These are phyloP conservation scores for Acipenser transmontanus DNA, from an alignment of 2,797 vertebrate species.

Conservation along the genomic window DNA sequence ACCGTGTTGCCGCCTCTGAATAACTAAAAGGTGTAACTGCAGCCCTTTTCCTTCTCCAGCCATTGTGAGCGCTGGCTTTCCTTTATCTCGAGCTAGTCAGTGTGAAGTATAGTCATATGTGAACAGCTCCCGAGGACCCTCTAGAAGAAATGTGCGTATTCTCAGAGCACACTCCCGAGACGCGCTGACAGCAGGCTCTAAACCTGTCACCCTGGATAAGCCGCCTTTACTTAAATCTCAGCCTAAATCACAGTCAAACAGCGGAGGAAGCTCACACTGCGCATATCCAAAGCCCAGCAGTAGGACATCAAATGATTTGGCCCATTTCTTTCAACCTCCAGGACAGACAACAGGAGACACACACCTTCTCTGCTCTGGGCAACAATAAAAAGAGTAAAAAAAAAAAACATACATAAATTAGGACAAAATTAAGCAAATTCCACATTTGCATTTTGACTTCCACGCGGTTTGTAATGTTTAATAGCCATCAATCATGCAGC, in stretches of 20 bases:
- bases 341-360: no score
- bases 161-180: constrained; percentile 22
- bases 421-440: no score
- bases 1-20: not conserved
- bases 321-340: not conserved
- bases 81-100: not conserved
- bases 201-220: constrained; percentile 71
- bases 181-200: constrained; percentile 52
- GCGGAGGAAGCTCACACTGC: not conserved
- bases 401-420: no score
- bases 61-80: not conserved
- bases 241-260: constrained; percentile 58
- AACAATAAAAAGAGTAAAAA: no score
- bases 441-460: no score
- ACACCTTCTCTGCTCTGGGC: no score
- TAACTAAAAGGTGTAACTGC: not conserved
- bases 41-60: not conserved
- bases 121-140: constrained; percentile 27
- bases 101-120: constrained; percentile 20
- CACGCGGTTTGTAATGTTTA: no score
- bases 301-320: not conserved
- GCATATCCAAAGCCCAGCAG: not conserved
- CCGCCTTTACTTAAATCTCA: constrained; percentile 59
- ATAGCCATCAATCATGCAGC: no score
- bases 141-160: constrained; percentile 37